These are phyloP conservation scores for Zaprionus capensis DNA, from an alignment of 1,140 invertebrate genomes.

Conservation along the genomic window DNA sequence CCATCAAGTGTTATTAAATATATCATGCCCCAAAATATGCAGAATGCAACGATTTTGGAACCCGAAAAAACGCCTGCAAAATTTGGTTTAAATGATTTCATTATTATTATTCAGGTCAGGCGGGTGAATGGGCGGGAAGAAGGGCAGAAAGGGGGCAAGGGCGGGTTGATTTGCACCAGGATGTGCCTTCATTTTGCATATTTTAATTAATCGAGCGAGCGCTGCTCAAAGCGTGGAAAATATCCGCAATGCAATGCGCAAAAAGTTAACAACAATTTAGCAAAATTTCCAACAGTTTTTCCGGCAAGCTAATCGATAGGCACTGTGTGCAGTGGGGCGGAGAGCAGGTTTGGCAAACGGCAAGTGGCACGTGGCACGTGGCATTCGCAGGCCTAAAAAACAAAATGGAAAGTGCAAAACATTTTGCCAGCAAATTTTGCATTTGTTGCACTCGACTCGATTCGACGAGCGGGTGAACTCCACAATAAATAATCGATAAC, in stretches of 20 bases:
- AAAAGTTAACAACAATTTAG: conserved; percentile 20
- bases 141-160: no score
- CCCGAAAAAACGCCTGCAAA: neutral
- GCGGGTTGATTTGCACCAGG: neutral
- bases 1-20: neutral
- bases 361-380: conserved; percentile 12
- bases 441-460: conserved; percentile 64
- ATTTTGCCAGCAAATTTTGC: conserved; percentile 47
- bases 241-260: neutral
- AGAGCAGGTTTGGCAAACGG: neutral
- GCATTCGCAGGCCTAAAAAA: conserved; percentile 31
- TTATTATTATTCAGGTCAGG: conserved; percentile 11
- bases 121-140: neutral
- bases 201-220: conserved; percentile 8
- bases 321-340: neutral
- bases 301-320: conserved; percentile 8
- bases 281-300: conserved; percentile 11
- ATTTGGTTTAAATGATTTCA: conserved; percentile 7
- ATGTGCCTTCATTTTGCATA: conserved; percentile 7
- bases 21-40: neutral
- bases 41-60: neutral
- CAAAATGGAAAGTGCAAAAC: conserved; percentile 46
- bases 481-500: conserved; percentile 73
- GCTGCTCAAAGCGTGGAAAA: conserved; percentile 1
- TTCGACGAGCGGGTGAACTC: neutral